Evolutionary conservation across 2,113 vertebrate genomes (phyloP).

Genomic region (Amazona guildingii): DNA sequence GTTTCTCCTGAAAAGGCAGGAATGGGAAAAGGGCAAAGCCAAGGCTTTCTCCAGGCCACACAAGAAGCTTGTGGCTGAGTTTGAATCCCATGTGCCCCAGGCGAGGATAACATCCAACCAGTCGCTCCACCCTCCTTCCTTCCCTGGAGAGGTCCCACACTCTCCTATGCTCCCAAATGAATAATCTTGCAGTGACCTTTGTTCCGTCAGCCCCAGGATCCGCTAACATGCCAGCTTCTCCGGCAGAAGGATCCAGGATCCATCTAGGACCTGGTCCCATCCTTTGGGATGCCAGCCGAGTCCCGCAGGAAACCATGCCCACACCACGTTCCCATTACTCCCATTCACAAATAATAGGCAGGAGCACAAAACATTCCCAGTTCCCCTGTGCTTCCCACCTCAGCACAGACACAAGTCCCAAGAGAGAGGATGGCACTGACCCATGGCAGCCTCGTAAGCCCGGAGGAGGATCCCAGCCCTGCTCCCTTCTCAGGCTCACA

Average conservation of each 20-base stretch:
- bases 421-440: background rate
- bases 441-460: background rate
- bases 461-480: background rate
- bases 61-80: background rate
- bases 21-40: background rate
- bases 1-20: background rate
- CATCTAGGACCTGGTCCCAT: rapidly evolving
- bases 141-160: background rate
- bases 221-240: rapidly evolving
- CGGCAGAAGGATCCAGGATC: background rate
- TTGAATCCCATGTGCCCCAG: background rate
- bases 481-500: background rate
- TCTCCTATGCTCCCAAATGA: rapidly evolving
- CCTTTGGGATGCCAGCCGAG: background rate
- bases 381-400: background rate
- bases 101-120: background rate
- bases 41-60: background rate
- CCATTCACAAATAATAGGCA: background rate
- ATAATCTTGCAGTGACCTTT: background rate
- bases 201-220: background rate
- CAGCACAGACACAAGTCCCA: background rate
- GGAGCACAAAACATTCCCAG: background rate
- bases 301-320: background rate
- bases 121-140: background rate
- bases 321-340: rapidly evolving